A percentile compares a stretch with the other conserved stretches of the same genome.
phyloP scores from a whole-genome alignment of 2,113 vertebrate species.

The Benitochromis conjunctus region DNA sequence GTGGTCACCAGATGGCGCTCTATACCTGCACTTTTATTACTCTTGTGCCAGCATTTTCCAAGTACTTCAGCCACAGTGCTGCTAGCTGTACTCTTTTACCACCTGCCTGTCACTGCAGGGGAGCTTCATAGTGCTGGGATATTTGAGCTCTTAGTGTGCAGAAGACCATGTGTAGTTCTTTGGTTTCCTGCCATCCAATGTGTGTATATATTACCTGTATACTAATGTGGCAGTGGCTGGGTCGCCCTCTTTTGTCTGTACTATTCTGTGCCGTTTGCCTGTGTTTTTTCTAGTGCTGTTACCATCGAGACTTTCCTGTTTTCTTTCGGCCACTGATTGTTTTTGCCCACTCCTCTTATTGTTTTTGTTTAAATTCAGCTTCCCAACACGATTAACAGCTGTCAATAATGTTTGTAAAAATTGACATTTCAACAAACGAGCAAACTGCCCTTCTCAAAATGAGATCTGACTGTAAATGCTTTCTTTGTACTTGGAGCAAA shows the following conservation, averaged over 20 bases:
- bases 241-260: constrained; percentile 18
- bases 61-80: neutral
- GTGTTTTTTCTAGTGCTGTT: constrained; percentile 31
- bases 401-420: neutral
- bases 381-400: neutral
- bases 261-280: constrained; percentile 21
- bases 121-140: neutral
- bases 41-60: neutral
- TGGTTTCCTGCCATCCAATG: neutral
- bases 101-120: neutral
- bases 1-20: constrained; percentile 54
- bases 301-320: neutral
- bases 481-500: constrained; percentile 61
- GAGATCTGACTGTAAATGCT: constrained; percentile 58
- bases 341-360: neutral
- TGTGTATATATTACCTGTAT: constrained; percentile 7
- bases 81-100: neutral
- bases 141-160: neutral
- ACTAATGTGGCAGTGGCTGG: constrained; percentile 11
- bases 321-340: neutral
- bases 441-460: constrained; percentile 45
- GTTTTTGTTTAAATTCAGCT: neutral
- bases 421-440: constrained; percentile 13
- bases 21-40: neutral
- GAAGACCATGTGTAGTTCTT: neutral